Base-by-base conservation (phyloP, 2,797 vertebrate genomes). In the Tenualosa ilisha region DNA sequence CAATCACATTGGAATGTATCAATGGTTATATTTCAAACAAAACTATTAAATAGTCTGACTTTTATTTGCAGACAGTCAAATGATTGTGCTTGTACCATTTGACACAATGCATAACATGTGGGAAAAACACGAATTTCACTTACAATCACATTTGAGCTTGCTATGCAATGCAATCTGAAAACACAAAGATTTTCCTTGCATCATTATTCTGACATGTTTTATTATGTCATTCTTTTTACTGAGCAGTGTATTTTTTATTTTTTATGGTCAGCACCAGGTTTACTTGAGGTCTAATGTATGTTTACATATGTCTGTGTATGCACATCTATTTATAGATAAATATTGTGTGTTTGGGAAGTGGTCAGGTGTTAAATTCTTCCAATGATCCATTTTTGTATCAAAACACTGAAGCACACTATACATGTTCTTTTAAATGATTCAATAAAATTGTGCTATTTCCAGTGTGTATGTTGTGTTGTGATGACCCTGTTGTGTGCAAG, bases 251-350 rank as follows among this genome's bases (percentile, higher is more conserved):
- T 56, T 49, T 46, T 81, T 63, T 31, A 56, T 49, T 49, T 46
- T 51, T 59, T 84, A 51, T 83, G 59, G 84, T 87, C 63, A 24
- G 83, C 82, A 86, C 83, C 43, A 82, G 63, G 81, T 81, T 72
- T 86, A 86, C 83, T 87, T 61, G 43, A 83, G 84, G 91, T 92
- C 92, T 91, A 90, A 88, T 91, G 90, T 92, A 87, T 92, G 91
- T 75, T 88, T 93, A 93, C 89, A 92, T 93, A 89, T 89, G 90
- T 93, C 92, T 95, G 93, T 93, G 85, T 89, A 92, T 93, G 90
- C 94, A 92, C 88, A 93, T 92, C 92, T 95, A 94, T 94, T 94
- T 93, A 93, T 92, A 89, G 95, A 94, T 93, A 95, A 93, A 95
- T 90, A 92, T 91, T 91, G 94, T 92, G 86, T 86, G 84, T 81